Percentiles rank a stretch among this genome's conserved stretches.
These are phyloP conservation scores for Carcina quercana DNA, from an alignment of 2,888 invertebrate genomes.

Conservation along the genomic window DNA sequence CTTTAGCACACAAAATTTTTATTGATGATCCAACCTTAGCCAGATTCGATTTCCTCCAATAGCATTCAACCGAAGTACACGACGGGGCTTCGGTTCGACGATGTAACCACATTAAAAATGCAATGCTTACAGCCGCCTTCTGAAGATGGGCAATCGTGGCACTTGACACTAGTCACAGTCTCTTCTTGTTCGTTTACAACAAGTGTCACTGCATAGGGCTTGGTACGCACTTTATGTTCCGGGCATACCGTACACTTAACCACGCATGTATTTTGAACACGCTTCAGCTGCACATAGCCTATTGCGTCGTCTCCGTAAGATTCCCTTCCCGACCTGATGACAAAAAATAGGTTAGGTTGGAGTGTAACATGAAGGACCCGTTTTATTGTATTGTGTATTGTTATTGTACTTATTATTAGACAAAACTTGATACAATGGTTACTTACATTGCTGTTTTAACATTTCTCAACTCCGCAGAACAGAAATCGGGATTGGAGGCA, in stretches of 20 bases:
- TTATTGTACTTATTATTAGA: no score
- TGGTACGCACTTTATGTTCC: constrained; percentile 1
- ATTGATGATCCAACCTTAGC: constrained; percentile 10
- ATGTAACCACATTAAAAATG: constrained; percentile 13
- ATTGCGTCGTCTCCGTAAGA: constrained; percentile 11
- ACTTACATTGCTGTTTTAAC: no score
- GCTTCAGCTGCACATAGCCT: constrained; percentile 6
- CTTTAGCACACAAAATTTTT: constrained; percentile 9
- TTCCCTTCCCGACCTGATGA: constrained; percentile 4
- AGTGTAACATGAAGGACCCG: no score
- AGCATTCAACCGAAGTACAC: constrained; percentile 12
- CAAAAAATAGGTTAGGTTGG: no score
- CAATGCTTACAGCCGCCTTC: constrained; percentile 1
- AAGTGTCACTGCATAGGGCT: constrained; percentile 1
- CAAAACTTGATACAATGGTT: no score
- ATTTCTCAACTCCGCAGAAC: no score
- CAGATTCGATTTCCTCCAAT: constrained; percentile 16
- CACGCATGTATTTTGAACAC: neutral
- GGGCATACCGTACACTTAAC: constrained; percentile 1
- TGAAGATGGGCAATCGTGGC: constrained; percentile 1
- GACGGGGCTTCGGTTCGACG: constrained; percentile 16
- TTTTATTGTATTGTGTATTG: no score
- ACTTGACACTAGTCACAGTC: neutral
- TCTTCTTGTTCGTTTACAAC: constrained; percentile 1
- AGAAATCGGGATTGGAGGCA: no score